Percentiles rank a stretch among this genome's conserved stretches.
phyloP scores from a whole-genome alignment of 2,113 vertebrate genomes.

The Nannospalax galili region DNA sequence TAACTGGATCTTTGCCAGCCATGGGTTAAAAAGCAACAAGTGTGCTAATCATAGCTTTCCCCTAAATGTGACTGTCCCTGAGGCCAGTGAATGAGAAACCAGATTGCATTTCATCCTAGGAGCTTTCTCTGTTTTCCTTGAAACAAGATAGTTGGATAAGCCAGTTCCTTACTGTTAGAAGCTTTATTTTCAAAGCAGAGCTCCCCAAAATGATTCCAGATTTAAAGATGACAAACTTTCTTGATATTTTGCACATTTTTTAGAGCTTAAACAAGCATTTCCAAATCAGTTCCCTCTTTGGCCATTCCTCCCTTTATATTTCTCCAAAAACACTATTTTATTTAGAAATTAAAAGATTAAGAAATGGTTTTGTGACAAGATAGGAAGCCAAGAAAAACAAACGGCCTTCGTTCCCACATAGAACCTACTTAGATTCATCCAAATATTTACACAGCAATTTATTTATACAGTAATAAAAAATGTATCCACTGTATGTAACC shows the following conservation, averaged over 20 bases:
- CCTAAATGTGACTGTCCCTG: conserved; percentile 80
- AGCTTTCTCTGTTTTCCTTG: conserved; percentile 86
- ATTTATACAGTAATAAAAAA: conserved; percentile 29
- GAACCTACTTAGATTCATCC: conserved; percentile 24
- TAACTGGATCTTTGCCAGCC: conserved; percentile 72
- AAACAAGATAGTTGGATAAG: conserved; percentile 84
- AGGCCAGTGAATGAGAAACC: conserved; percentile 82
- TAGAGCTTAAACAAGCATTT: conserved; percentile 82
- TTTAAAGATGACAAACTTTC: conserved; percentile 83
- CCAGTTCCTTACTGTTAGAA: conserved; percentile 85
- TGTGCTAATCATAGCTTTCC: conserved; percentile 82
- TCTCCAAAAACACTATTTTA: conserved; percentile 74
- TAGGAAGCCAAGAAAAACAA: conserved; percentile 57
- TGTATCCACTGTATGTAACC: background rate
- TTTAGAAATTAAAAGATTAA: conserved; percentile 78
- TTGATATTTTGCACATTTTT: conserved; percentile 83
- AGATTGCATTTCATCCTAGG: conserved; percentile 85
- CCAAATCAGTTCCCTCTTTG: conserved; percentile 47
- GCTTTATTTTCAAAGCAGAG: conserved; percentile 88
- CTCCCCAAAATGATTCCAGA: conserved; percentile 87
- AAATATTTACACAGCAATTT: conserved; percentile 54
- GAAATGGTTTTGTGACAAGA: conserved; percentile 63
- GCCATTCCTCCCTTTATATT: conserved; percentile 60
- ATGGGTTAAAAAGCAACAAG: conserved; percentile 77
- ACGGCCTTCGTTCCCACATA: conserved; percentile 38